phyloP scores from a whole-genome alignment of 2,113 vertebrate species.

The Trichomycterus rosablanca region DNA sequence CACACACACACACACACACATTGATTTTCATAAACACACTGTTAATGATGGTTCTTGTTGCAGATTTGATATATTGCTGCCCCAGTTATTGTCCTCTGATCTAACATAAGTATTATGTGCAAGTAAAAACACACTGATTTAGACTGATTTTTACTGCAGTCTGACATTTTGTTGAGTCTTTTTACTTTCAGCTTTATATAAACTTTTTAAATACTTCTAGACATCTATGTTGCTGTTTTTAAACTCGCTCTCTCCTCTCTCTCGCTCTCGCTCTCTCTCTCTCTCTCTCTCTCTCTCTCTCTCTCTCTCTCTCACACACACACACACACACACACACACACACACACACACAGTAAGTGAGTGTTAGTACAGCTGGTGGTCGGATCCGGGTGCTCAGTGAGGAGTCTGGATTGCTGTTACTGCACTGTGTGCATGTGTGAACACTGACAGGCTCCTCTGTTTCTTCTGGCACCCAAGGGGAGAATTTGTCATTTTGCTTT shows the following conservation, averaged over 20 bases:
- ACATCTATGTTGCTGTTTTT: neutral
- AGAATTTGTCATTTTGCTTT: conserved; percentile 67
- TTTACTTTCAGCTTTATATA: neutral
- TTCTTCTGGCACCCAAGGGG: conserved; percentile 68
- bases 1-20: too few relatives aligned
- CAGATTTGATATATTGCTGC: too few relatives aligned
- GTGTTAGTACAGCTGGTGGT: conserved; percentile 74
- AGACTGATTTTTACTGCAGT: too few relatives aligned
- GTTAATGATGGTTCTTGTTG: too few relatives aligned
- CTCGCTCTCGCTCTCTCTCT: neutral
- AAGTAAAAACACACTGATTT: too few relatives aligned
- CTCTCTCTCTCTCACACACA: conserved; percentile 3
- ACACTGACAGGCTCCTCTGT: conserved; percentile 44
- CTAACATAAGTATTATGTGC: neutral
- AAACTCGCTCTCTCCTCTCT: too few relatives aligned
- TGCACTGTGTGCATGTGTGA: conserved; percentile 17
- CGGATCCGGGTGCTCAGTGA: conserved; percentile 66
- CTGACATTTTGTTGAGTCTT: too few relatives aligned
- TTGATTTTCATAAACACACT: too few relatives aligned
- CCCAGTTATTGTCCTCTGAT: too few relatives aligned
- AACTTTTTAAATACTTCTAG: neutral
- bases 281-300: neutral
- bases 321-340: conserved; percentile 15
- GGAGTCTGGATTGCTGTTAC: conserved; percentile 53
- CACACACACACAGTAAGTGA: conserved; percentile 33